Percentiles rank a stretch among this genome's conserved stretches.
Evolutionary conservation across 2,113 vertebrate genomes (phyloP).

Genomic region (Burhinus bistriatus): DNA sequence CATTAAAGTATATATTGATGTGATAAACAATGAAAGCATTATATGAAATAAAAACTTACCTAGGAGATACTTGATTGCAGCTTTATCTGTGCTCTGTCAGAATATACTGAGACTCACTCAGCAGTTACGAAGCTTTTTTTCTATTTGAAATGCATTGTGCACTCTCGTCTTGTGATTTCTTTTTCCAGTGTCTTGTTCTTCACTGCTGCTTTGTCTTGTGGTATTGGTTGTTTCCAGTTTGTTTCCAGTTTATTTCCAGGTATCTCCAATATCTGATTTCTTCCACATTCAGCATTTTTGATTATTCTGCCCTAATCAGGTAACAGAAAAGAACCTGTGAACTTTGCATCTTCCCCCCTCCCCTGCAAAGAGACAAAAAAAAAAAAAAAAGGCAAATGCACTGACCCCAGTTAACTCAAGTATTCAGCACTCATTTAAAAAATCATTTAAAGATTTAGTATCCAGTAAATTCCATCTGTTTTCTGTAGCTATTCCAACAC

Average conservation of each 20-base stretch:
- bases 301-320: conserved; percentile 42
- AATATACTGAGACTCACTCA: conserved; percentile 48
- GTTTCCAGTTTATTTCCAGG: conserved; percentile 42
- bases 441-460: conserved; percentile 47
- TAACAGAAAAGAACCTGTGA: conserved; percentile 41
- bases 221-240: conserved; percentile 32
- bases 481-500: conserved; percentile 37
- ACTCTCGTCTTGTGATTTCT: conserved; percentile 52
- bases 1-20: neutral
- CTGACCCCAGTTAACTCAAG: conserved; percentile 54
- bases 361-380: too few species aligned
- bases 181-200: conserved; percentile 44
- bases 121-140: conserved; percentile 67
- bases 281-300: conserved; percentile 2
- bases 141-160: conserved; percentile 66
- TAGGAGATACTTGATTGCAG: conserved; percentile 66
- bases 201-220: conserved; percentile 54
- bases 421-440: conserved; percentile 62
- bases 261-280: conserved; percentile 42
- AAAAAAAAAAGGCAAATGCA: conserved; percentile 20
- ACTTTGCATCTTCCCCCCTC: conserved; percentile 25
- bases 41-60: conserved; percentile 75
- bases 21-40: neutral
- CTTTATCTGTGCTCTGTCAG: conserved; percentile 66
- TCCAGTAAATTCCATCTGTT: conserved; percentile 48